Conservation (phyloP, 2,113 vertebrate genomes). For the Leucopternis melanops region DNA sequence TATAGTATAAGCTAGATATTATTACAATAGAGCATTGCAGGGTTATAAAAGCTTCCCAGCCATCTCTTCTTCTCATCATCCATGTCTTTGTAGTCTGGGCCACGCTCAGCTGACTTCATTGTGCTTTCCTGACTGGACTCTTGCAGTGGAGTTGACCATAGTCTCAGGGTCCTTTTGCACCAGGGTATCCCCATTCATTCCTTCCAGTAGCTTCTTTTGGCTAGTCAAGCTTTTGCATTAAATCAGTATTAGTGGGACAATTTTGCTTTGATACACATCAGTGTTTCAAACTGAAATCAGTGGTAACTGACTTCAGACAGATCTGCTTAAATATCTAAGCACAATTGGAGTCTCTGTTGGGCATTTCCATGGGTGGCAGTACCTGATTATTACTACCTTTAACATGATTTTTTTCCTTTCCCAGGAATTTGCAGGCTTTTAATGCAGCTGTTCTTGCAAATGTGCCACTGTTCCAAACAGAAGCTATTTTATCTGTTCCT, state of each 20-base stretch:
- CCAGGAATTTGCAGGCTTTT: slow-evolving; percentile 85
- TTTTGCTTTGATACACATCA: neutral
- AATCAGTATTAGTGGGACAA: neutral
- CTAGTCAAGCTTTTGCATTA: neutral
- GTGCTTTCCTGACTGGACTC: neutral
- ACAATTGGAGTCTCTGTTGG: neutral
- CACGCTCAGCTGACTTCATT: neutral
- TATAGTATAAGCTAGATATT: neutral
- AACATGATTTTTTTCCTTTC: neutral
- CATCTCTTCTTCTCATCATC: neutral
- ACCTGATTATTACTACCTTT: neutral
- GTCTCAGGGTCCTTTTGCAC: neutral
- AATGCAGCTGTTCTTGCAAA: slow-evolving; percentile 72
- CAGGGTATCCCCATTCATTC: neutral
- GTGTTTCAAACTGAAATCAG: neutral
- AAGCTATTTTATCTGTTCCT: slow-evolving; percentile 79
- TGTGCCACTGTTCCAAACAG: slow-evolving; percentile 80
- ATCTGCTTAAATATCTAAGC: neutral
- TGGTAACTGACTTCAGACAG: neutral
- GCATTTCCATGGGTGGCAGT: neutral
- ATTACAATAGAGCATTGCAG: neutral
- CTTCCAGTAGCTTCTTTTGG: neutral
- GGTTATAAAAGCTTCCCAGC: neutral
- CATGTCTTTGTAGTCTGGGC: neutral
- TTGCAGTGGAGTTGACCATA: neutral